These are phyloP conservation scores for Akabosia matsudoensis DNA, from an alignment of 1,140 invertebrate genomes.

Conservation along the genomic window DNA sequence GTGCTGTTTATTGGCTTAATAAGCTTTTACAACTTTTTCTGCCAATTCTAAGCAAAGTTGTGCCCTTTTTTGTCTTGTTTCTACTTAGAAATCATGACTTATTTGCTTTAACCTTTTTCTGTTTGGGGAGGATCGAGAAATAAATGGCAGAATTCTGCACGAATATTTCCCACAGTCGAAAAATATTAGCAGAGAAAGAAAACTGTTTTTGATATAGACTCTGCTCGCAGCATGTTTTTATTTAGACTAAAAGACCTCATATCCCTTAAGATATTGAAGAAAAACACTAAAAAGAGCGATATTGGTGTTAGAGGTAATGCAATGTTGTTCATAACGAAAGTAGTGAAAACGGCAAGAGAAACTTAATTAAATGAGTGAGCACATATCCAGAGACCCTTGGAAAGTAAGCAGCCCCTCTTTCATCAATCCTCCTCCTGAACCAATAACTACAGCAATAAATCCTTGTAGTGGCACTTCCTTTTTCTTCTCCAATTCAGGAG, in stretches of 20 bases:
- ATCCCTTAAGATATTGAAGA: too few relatives aligned
- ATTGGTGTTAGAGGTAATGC: neutral
- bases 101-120: too few relatives aligned
- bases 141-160: too few relatives aligned
- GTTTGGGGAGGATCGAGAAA: too few relatives aligned
- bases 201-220: too few relatives aligned
- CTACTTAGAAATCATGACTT: too few relatives aligned
- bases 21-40: too few relatives aligned
- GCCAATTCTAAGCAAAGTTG: neutral
- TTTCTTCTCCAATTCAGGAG: neutral
- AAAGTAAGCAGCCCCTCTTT: constrained; percentile 1
- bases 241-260: neutral
- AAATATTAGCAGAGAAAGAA: too few relatives aligned
- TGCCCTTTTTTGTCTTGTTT: neutral
- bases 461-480: constrained; percentile 18
- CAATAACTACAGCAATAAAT: constrained; percentile 23
- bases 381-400: neutral
- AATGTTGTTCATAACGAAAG: neutral
- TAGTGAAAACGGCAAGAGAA: neutral
- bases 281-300: too few relatives aligned
- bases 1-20: neutral
- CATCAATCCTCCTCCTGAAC: constrained; percentile 21
- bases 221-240: too few relatives aligned
- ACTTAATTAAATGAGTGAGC: constrained; percentile 12
- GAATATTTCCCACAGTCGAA: too few relatives aligned